Evolutionary conservation across 2,113 vertebrate genomes (phyloP), one percentile per base, ranked within the genome.

Genomic region (Boulengeromyrus knoepffleri): DNA sequence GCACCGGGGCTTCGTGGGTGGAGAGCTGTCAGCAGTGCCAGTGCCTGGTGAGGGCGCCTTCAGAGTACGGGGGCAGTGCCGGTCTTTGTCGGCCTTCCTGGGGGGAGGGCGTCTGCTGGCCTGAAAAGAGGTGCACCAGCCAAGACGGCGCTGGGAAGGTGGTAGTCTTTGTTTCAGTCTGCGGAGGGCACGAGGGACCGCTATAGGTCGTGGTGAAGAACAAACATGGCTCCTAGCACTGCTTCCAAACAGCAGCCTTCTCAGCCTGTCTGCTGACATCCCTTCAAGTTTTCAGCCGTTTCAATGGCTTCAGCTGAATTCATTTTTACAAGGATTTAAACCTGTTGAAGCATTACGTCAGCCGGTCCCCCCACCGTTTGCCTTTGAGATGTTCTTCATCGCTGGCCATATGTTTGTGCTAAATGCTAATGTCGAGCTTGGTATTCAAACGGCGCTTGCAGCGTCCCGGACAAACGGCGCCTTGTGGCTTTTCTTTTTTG

Each of bases 21-120:
- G 98, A 99, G 93, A 97, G 97, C 89, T 99, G 99, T 93, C 99
- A 98, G 90, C 98, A 98, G 94, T 99, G 99, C 92, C 98, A 97
- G 91, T 99, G 99, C 90, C 95, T 99, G 97, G 99, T 99, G 94
- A 97, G 97, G 7, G 24, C 46, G 0, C 15, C 46, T 49, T n/a
- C 39, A 85, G 31, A 53, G 42, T 47, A 47, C 3, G 19, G 74
- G 74, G 74, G 36, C 13, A 42, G 13, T 1, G n/a, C 62, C 27
- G 15, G 74, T 39, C 74, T 19, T 42, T 6, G 36, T 42, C 17
- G 36, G 74, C 36, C 1, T 80, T 80, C 74, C 31, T 80, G 31
- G 74, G 74, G 62, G 74, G 74, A 80, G 74, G 74, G 74, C 5
- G 74, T 36, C 36, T 80, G 36, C 17, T 80, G 74, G 74, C 17